Base-by-base conservation (phyloP, 2,888 invertebrate species). In the Falcaria lacertinaria region DNA sequence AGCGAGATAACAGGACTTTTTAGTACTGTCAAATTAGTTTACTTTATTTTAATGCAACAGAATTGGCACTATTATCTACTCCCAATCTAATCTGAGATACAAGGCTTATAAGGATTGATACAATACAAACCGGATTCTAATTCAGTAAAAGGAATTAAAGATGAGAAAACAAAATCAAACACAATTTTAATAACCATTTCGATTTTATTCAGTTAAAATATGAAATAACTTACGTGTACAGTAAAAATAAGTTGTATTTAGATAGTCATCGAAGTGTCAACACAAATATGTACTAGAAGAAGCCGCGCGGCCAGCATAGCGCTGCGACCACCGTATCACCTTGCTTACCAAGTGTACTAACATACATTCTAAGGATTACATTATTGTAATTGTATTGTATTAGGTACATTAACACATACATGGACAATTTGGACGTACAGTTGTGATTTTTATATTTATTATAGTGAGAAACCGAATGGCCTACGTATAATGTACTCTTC, bases 401-500 rank as follows among this genome's bases (percentile, higher is more conserved):
- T 81, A 86, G 88, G 88, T 88, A 87, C 79, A 80, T 82, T 87
- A 86, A 87, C 83, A 80, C 85, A 89, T 87, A 84, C 83, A 87
- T 89, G 89, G 89, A 89, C 89, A 89, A 82, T 86, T 88, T 89
- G 89, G 89, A 89, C 89, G 89, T 88, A 87, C 89, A 88, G 82
- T 87, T 87, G 83, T 85, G 83, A 82, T 70, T 66, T 70, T 74
- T 73, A 72, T 72, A 69, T 65, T 70, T 73, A 71, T 74, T 77
- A 77, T 79, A 78, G 76, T 73, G 77, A 71, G 69, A 66, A 74
- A 78, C 71, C 70, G 65, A 75, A 71, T 73, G 66, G 63, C 63
- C 74, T 72, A 69, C 67, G 70, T 67, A 47, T 56, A 50, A 62
- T 46, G 75, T 74, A 70, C 50, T 57, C 75, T 81, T 80, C 76